Conservation (phyloP, 2,888 invertebrate species). For the Zelleria hepariella region DNA sequence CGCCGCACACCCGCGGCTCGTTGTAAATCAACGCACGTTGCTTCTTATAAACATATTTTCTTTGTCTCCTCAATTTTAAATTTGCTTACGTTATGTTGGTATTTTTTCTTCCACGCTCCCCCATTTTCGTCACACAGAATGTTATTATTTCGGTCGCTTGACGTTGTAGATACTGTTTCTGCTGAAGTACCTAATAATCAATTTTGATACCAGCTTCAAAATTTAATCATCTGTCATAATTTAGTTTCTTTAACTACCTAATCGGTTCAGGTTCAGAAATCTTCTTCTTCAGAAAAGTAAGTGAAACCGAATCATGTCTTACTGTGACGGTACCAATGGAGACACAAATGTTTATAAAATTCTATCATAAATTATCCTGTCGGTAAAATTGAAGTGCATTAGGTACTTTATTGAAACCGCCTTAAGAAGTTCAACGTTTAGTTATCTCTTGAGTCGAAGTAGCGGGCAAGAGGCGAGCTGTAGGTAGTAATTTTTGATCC, state of each 20-base stretch:
- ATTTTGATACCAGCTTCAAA: not conserved
- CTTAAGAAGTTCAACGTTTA: too few species aligned
- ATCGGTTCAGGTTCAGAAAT: too few species aligned
- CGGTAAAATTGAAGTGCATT: too few species aligned
- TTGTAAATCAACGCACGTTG: constrained; percentile 64
- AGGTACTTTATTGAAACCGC: too few species aligned
- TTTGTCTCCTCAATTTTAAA: constrained; percentile 52
- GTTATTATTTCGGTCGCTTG: not conserved
- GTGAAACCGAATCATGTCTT: too few species aligned
- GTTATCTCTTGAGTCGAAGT: not conserved
- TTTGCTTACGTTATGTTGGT: constrained; percentile 36
- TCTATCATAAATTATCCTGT: too few species aligned
- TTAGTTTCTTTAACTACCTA: too few species aligned
- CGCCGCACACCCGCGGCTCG: constrained; percentile 17
- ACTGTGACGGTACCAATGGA: too few species aligned
- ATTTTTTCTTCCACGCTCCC: constrained; percentile 11
- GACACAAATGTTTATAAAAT: too few species aligned
- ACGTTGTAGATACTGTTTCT: not conserved
- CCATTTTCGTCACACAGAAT: not conserved
- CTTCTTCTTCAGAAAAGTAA: too few species aligned
- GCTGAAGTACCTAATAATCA: not conserved
- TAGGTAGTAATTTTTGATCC: not conserved
- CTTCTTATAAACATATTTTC: constrained; percentile 65
- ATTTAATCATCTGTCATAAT: not conserved
- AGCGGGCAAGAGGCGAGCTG: not conserved